These are phyloP conservation scores for Artibeus jamaicensis DNA, from an alignment of 2,797 vertebrate genomes.

Conservation along the genomic window DNA sequence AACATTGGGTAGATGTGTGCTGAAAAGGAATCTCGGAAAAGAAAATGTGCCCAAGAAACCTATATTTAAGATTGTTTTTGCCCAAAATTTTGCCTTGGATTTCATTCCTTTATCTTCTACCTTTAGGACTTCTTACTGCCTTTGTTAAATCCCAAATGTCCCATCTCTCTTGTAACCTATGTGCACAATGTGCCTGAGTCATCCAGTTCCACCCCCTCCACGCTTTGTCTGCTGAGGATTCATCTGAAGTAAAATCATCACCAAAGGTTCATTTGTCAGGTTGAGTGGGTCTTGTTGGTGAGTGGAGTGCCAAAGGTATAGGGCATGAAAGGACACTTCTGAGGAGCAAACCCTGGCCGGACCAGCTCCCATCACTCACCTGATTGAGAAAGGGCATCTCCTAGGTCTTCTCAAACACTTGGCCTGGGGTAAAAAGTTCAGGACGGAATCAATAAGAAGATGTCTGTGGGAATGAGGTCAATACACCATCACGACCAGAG, in stretches of 20 bases:
- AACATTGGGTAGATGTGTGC: not conserved
- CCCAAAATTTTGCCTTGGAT: not conserved
- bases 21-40: not conserved
- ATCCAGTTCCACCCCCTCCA: conserved; percentile 13
- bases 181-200: conserved; percentile 40
- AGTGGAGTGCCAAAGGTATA: conserved; percentile 29
- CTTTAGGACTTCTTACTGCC: not conserved
- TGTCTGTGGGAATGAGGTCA: conserved; percentile 36
- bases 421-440: conserved; percentile 63
- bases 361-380: conserved; percentile 54
- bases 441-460: conserved; percentile 69
- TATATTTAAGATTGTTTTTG: not conserved
- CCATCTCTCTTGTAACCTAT: not conserved
- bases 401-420: conserved; percentile 47
- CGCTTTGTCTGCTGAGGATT: conserved; percentile 38
- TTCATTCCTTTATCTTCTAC: not conserved
- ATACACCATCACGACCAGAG: conserved; percentile 47
- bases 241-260: conserved; percentile 62
- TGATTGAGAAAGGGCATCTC: conserved; percentile 64
- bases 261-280: conserved; percentile 56
- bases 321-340: conserved; percentile 51
- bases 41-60: not conserved
- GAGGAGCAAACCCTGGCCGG: conserved; percentile 45
- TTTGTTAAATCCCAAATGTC: not conserved
- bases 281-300: conserved; percentile 19